These are phyloP conservation scores for Propithecus perrieri DNA, from an alignment of 2,797 vertebrate genomes.

Conservation along the genomic window DNA sequence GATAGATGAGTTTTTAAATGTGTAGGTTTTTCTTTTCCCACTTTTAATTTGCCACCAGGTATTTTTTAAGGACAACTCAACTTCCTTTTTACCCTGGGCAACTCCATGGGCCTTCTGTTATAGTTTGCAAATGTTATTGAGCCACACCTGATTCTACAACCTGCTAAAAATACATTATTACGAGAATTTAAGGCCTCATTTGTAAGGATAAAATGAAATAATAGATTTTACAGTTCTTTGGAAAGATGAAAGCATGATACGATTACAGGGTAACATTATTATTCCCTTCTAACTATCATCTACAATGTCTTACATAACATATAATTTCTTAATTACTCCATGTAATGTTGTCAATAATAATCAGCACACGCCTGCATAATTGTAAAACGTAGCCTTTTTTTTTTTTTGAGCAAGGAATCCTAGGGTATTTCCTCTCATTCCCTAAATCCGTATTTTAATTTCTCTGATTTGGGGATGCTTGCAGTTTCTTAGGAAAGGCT, in stretches of 20 bases:
- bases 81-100: conserved; percentile 18
- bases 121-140: not conserved
- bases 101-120: not conserved
- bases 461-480: not conserved
- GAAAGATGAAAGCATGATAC: conserved; percentile 6
- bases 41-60: conserved; percentile 36
- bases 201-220: conserved; percentile 57
- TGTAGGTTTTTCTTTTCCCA: not conserved
- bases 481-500: not conserved
- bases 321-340: conserved; percentile 33
- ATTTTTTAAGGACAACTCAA: conserved; percentile 34
- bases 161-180: not conserved
- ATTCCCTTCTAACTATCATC: not conserved
- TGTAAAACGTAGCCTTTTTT: not conserved
- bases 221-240: conserved; percentile 7
- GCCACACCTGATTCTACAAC: not conserved
- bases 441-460: not conserved
- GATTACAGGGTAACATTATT: not conserved
- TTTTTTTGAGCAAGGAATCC: conserved; percentile 26
- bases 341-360: not conserved
- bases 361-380: not conserved
- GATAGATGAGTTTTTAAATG: conserved; percentile 15
- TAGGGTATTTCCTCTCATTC: conserved; percentile 17
- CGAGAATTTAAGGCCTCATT: conserved; percentile 18
- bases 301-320: not conserved